phyloP scores from a whole-genome alignment of 2,888 invertebrate species.

The Eupithecia centaureata region DNA sequence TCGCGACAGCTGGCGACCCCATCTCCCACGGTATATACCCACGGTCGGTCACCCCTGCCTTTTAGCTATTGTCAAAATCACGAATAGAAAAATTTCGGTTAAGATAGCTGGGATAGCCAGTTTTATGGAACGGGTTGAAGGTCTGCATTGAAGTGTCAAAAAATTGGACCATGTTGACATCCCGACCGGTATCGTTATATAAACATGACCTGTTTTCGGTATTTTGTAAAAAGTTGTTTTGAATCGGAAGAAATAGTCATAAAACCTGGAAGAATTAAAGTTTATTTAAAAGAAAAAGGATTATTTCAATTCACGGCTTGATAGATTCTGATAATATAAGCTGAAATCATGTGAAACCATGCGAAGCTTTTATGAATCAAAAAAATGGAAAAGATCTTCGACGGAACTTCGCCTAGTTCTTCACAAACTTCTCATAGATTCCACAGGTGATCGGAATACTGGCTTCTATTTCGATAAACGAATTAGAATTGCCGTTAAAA shows the following conservation, averaged over 20 bases:
- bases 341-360: background rate
- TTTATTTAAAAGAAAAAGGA: background rate
- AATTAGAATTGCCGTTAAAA: too few species aligned
- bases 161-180: slow-evolving; percentile 16
- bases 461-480: too few species aligned
- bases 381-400: background rate
- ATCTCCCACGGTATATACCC: slow-evolving; percentile 64
- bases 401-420: too few species aligned
- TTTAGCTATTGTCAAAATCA: slow-evolving; percentile 46
- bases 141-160: slow-evolving; percentile 24
- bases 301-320: too few species aligned
- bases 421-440: too few species aligned
- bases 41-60: slow-evolving; percentile 68
- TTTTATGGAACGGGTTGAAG: slow-evolving; percentile 42
- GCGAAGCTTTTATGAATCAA: background rate
- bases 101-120: slow-evolving; percentile 45
- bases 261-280: background rate
- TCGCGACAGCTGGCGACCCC: slow-evolving; percentile 70
- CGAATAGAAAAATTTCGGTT: slow-evolving; percentile 37
- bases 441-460: too few species aligned
- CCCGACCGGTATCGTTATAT: slow-evolving; percentile 10
- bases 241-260: background rate
- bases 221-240: background rate
- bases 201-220: slow-evolving; percentile 12
- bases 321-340: too few species aligned